phyloP scores from a whole-genome alignment of 1,140 invertebrate species.

The Sitophilus oryzae region DNA sequence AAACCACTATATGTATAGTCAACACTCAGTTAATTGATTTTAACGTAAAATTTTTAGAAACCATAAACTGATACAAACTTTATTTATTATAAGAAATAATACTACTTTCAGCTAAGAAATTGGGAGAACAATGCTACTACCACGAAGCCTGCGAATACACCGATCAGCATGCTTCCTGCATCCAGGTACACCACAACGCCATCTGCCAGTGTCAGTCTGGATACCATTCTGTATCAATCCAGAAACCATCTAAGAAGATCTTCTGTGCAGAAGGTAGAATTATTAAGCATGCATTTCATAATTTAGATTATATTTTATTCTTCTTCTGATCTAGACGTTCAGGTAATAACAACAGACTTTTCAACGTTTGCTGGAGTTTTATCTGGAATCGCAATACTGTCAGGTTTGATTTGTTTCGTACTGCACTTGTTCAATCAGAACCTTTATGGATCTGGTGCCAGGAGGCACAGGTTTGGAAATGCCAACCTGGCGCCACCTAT shows the following conservation, averaged over 20 bases:
- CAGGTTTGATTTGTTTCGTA: constrained; percentile 78
- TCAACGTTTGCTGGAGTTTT: constrained; percentile 74
- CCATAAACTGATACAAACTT: too few relatives aligned
- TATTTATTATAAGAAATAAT: constrained; percentile 1
- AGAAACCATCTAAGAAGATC: constrained; percentile 62
- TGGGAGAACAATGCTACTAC: constrained; percentile 81
- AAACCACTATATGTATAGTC: too few relatives aligned
- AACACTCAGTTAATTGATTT: too few relatives aligned
- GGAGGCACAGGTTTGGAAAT: constrained; percentile 68
- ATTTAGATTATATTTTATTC: too few relatives aligned
- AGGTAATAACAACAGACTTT: constrained; percentile 73
- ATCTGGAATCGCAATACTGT: constrained; percentile 75
- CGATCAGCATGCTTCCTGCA: constrained; percentile 72
- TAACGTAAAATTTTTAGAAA: too few relatives aligned
- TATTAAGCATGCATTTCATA: too few relatives aligned
- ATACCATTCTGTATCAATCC: constrained; percentile 68
- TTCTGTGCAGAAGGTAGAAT: constrained; percentile 77
- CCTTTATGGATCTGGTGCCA: constrained; percentile 53
- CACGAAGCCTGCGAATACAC: constrained; percentile 67
- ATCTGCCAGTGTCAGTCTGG: constrained; percentile 74
- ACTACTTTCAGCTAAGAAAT: constrained; percentile 60
- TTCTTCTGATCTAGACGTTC: constrained; percentile 59
- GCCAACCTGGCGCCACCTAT: constrained; percentile 74
- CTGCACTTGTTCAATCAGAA: constrained; percentile 71
- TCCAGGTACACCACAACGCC: constrained; percentile 77